Base-by-base conservation (phyloP, 2,113 vertebrate species). In the Ancistrus triradiatus region DNA sequence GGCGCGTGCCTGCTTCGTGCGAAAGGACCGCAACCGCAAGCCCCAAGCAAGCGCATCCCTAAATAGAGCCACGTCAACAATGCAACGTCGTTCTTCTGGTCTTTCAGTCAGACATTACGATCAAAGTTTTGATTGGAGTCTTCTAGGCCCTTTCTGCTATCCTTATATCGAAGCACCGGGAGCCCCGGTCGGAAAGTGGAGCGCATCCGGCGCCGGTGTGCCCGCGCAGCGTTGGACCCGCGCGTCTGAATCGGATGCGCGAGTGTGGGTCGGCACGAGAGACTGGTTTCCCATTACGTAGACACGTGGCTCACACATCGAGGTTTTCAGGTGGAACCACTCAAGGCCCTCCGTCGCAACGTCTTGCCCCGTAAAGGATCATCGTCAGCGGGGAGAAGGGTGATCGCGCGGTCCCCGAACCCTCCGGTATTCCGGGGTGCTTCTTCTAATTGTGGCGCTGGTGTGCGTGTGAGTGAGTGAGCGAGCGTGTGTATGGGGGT, bases 261-360 rank as follows among this genome's bases (percentile, higher is more conserved):
- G 85, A 81, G 80, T 83, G 85, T 85, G 85, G 75, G 78, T 83
- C 70, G 77, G 77, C 77, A 73, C 79, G 81, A 83, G 80, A 81
- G 81, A 80, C 81, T 83, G 85, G 74, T 75, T 78, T 81, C 78
- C 86, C 86, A 79, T 90, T 86, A 87, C 85, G 85, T 79, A 71
- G 78, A 88, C 91, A 92, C 89, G 90, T 92, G 89, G 81, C 77
- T 84, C 83, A 79, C 80, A 75, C 71, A 73, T 77, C 80, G 84
- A 82, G 14, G 38, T 40, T 28, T 19, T 28, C 22, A 14, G 17
- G 7, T 19, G 50, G 42, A 19, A 58, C 11, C 17, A 48, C 11
- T 40, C 47, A 50, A 21, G 13, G 33, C 17, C 40, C 24, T 24
- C 35, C 46, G 43, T 47, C 37, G 24, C 44, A 9, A 24, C 35